Evolutionary conservation across 1,140 invertebrate genomes (phyloP), one percentile per base, ranked within the genome.

Genomic region (Danaus melanippus): DNA sequence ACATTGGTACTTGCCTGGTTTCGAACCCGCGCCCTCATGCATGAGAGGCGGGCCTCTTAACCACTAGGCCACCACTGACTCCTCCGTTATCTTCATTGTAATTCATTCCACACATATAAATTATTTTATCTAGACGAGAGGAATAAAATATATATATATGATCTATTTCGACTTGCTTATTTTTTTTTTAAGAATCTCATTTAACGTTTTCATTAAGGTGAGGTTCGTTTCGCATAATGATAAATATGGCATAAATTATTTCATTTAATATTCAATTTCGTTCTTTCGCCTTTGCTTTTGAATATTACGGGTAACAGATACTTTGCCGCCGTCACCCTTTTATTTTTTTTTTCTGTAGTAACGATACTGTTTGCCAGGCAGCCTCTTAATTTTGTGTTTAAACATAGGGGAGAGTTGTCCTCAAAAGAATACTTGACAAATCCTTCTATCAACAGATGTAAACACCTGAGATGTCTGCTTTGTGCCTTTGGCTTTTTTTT

Each of bases 241-340:
- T 86, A 86, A 86, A 86, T 86, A 86, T 84, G 83, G 73, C 83
- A 86, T 86, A 86, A 86, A 86, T 86, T 86, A 86, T 84, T 86
- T 86, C 83, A 86, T 86, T 86, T 86, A 86, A 79, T 84, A 86
- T 86, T 86, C 83, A 83, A 86, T 86, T 86, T 76, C 56, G 75
- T 84, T 86, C 81, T 83, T 84, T 84, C 72, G 64, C 59, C 55
- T 71, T 60, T 66, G 76, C 67, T 76, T 32, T 77, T 64, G 57
- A 65, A 71, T 76, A 79, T 81, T 75, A 78, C 70, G 69, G 63
- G 67, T 69, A 77, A 71, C 74, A 72, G 77, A 75, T 74, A 84
- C 76, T 84, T 78, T 69, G 68, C 51, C 65, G 64, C 48, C 71
- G 74, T 75, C 82, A 84, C 79, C 83, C 83, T 82, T 86, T 82